Evolutionary conservation across 2,113 vertebrate species (phyloP), one percentile per base, ranked within the genome.

Genomic region (Galeopterus variegatus): DNA sequence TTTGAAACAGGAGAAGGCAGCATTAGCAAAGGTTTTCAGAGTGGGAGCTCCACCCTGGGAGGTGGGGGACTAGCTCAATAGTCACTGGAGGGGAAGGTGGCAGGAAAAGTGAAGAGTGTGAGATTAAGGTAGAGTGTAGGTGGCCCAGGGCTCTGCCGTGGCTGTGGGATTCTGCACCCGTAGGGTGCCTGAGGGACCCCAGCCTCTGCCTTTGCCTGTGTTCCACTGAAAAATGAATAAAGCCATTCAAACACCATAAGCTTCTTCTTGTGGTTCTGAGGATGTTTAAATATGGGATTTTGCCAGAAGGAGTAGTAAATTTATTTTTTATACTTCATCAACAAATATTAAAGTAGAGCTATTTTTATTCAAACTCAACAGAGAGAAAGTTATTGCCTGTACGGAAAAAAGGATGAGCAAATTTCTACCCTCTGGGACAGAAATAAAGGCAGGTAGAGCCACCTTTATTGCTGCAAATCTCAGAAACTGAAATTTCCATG

Each of bases 291-390:
- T 86, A 54, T 58, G 19, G 23, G 36, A 86, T 70, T 75, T 93
- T 98, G 45, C 88, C 52, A 94, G 77, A 88, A 89, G 10, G 48
- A 95, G 13, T 14, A 75, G 18, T 76, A 94, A 19, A 0, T 7
- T 83, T 84, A 41, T 52, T 45, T 94, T 95, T 28, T 31, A 80
- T 48, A 62, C 19, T 95, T 95, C 54, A 86, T 88, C 82, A 98
- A 92, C 85, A 86, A 92, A 92, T 48, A 93, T 95, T 77, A 88
- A 77, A 84, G 26, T 56, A 45, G 75, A 84, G 50, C 67, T 90
- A 72, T 96, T 95, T 96, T 90, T 84, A 90, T 95, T 90, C n/a
- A 77, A 36, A 84, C 24, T 87, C 48, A 62, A 54, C 54, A 87
- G 80, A 41, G 33, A 13, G 9, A 80, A 89, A 64, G 45, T 23